These are phyloP conservation scores for Brachionus sp. DNA, from an alignment of 1,140 invertebrate genomes.

Conservation along the genomic window DNA sequence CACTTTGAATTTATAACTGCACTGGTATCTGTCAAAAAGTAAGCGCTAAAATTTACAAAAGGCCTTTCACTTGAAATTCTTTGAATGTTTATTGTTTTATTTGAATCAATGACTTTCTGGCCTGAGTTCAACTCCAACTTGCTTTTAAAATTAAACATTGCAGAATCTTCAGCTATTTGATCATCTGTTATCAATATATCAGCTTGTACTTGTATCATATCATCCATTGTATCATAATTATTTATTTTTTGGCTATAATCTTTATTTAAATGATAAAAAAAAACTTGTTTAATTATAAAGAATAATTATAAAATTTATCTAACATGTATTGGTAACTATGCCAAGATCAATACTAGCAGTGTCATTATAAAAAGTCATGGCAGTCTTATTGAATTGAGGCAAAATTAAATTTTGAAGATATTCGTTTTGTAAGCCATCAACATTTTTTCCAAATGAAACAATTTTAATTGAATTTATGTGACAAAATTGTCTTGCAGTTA, in stretches of 20 bases:
- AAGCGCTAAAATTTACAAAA: background rate
- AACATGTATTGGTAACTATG: slow-evolving; percentile 52
- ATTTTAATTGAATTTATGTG: slow-evolving; percentile 35
- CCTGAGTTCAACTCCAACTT: background rate
- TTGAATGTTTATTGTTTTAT: background rate
- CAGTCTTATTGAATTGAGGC: slow-evolving; percentile 47
- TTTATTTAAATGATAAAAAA: slow-evolving; percentile 45
- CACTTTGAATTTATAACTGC: background rate
- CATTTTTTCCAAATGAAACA: slow-evolving; percentile 49
- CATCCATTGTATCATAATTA: slow-evolving; percentile 47
- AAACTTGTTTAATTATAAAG: too few relatives aligned
- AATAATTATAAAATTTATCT: too few relatives aligned
- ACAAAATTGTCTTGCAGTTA: background rate
- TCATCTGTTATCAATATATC: slow-evolving; percentile 50
- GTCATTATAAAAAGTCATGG: slow-evolving; percentile 49
- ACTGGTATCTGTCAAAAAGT: background rate
- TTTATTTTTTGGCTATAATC: slow-evolving; percentile 46
- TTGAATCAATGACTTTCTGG: background rate
- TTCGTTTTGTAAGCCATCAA: slow-evolving; percentile 46
- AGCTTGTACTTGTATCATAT: slow-evolving; percentile 49
- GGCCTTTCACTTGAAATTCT: background rate
- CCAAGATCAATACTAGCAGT: slow-evolving; percentile 49
- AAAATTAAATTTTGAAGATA: slow-evolving; percentile 46
- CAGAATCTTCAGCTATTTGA: slow-evolving; percentile 10
- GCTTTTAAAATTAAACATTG: background rate